Conservation (phyloP, 2,888 invertebrate species). For the Limnephilus auricula region DNA sequence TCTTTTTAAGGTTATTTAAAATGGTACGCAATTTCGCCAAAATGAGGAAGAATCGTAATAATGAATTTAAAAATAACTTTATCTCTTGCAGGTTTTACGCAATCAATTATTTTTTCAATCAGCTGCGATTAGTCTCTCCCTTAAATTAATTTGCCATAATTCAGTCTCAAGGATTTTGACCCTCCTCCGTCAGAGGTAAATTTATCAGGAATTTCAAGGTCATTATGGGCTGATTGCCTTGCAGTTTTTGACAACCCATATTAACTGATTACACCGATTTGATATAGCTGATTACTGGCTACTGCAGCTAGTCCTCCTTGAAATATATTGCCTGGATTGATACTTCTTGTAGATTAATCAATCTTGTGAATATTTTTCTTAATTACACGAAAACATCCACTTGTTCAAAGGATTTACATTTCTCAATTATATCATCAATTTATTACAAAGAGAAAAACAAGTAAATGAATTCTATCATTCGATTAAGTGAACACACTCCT, state of each 20-base stretch:
- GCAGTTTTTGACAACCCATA: too few relatives aligned
- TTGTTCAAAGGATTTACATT: neutral
- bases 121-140: neutral
- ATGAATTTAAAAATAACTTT: neutral
- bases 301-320: neutral
- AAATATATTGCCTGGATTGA: neutral
- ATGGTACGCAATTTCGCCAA: neutral
- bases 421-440: too few relatives aligned
- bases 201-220: constrained; percentile 17
- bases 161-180: constrained; percentile 29
- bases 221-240: too few relatives aligned
- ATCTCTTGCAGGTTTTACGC: neutral
- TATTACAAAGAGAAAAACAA: too few relatives aligned
- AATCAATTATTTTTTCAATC: constrained; percentile 39
- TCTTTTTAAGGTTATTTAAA: neutral
- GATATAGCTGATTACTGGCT: too few relatives aligned
- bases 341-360: neutral
- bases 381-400: neutral
- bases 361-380: too few relatives aligned
- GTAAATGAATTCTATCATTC: too few relatives aligned
- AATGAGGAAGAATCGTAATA: neutral
- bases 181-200: constrained; percentile 30
- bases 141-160: constrained; percentile 27
- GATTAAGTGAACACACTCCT: too few relatives aligned
- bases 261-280: too few relatives aligned